Conservation (phyloP, 1,140 invertebrate species). For the Belonocnema kinseyi region DNA sequence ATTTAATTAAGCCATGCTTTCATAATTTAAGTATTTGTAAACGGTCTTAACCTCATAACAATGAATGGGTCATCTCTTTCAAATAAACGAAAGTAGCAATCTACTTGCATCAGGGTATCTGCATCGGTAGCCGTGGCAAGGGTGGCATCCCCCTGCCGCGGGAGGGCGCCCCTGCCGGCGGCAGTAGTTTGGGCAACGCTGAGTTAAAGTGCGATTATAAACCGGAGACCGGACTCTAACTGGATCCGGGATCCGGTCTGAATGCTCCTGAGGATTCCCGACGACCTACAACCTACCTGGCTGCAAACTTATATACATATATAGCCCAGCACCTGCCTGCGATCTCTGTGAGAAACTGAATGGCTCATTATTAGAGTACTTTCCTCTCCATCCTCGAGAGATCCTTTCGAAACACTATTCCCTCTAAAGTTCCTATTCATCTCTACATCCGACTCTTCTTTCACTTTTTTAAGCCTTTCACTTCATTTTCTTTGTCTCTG, state of each 20-base stretch:
- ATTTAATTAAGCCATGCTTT: too few relatives aligned
- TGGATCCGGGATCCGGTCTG: slow-evolving; percentile 25
- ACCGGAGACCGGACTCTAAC: slow-evolving; percentile 5
- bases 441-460: slow-evolving; percentile 27
- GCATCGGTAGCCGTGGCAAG: too few relatives aligned
- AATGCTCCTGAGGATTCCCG: slow-evolving; percentile 22
- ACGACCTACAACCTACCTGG: slow-evolving; percentile 23
- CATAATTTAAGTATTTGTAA: too few relatives aligned
- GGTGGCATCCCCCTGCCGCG: too few relatives aligned
- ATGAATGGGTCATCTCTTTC: too few relatives aligned
- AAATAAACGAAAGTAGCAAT: too few relatives aligned
- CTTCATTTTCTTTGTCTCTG: slow-evolving; percentile 17
- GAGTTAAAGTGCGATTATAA: neutral
- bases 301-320: neutral
- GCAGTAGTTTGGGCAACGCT: too few relatives aligned
- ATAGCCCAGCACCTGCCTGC: slow-evolving; percentile 14
- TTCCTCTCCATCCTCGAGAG: slow-evolving; percentile 25
- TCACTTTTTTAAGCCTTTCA: slow-evolving; percentile 5
- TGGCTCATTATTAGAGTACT: slow-evolving; percentile 29
- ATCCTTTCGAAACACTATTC: slow-evolving; percentile 31
- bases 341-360: slow-evolving; percentile 13
- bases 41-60: too few relatives aligned
- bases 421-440: slow-evolving; percentile 25
- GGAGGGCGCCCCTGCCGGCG: too few relatives aligned
- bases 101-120: too few relatives aligned